Evolutionary conservation across 2,888 invertebrate species (phyloP).

Genomic region (Lissocephala sabroskyi): DNA sequence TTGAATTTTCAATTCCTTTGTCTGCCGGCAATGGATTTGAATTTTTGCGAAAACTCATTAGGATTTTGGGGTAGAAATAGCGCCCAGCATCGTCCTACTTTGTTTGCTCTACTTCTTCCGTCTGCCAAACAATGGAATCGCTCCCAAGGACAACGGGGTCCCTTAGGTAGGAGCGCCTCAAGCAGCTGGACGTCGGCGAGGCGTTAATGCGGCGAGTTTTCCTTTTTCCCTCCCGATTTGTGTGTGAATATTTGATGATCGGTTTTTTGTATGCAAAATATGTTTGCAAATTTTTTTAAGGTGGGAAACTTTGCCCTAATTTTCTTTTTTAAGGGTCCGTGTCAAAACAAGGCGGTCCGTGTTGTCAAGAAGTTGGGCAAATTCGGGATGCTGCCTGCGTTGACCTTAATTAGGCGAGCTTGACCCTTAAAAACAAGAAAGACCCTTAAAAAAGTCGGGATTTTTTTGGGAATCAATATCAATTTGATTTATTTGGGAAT

Average conservation of each 20-base stretch:
- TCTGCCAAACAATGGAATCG: slow-evolving; percentile 25
- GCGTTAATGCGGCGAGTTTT: slow-evolving; percentile 11
- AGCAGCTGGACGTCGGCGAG: slow-evolving; percentile 36
- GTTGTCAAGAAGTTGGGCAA: slow-evolving; percentile 17
- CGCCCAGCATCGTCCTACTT: slow-evolving; percentile 39
- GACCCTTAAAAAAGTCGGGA: not conserved
- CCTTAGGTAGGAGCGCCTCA: slow-evolving; percentile 17
- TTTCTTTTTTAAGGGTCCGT: slow-evolving; percentile 18
- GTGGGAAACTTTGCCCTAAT: slow-evolving; percentile 14
- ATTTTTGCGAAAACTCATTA: slow-evolving; percentile 35
- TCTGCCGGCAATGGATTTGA: slow-evolving; percentile 26
- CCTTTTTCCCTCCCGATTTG: slow-evolving; percentile 14
- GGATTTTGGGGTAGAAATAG: slow-evolving; percentile 55
- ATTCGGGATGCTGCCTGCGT: slow-evolving; percentile 5
- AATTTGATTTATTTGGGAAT: too few relatives aligned
- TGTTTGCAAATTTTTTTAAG: slow-evolving; percentile 52
- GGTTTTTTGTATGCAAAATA: slow-evolving; percentile 55
- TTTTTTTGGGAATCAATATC: not conserved
- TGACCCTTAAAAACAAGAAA: slow-evolving; percentile 35
- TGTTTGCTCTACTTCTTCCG: slow-evolving; percentile 31
- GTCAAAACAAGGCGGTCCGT: slow-evolving; percentile 55
- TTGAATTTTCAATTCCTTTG: slow-evolving; percentile 33
- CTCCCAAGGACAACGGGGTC: slow-evolving; percentile 25
- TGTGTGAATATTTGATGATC: slow-evolving; percentile 50
- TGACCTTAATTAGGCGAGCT: slow-evolving; percentile 44